Base-by-base conservation (phyloP, 2,888 invertebrate genomes). In the Agrenia bidenticulata region DNA sequence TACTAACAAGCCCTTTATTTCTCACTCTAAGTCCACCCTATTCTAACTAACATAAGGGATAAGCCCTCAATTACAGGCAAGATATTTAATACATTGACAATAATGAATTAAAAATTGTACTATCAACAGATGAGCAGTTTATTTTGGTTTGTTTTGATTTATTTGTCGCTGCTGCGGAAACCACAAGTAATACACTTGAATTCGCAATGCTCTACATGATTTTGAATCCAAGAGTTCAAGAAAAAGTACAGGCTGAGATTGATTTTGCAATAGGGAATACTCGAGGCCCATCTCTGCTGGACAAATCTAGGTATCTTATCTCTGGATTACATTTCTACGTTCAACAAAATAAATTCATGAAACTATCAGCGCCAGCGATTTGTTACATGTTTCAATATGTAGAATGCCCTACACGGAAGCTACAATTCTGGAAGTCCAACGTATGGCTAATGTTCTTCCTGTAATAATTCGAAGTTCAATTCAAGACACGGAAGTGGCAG, bases 131-230 rank as follows among this genome's bases (percentile, higher is more conserved):
- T 21, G 61, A 72, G 41, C 72, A 73, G 37, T 69, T 73, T 64
- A 55, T 70, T 1, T 65, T 67, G 0, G 63, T 70, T 32, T 57
- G 57, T 2, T 21, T 70, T 39, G 73, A 73, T 41, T 39, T 73
- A n/a, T 73, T 73, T 45, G 64, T 64, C 11, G 73, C 72, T 23
- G 73, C 9, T 27, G 24, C 37, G 53, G 77, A 77, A 60, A 77
- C 77, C 15, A 76, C 76, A 2, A 65, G 71, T 1, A 74, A 75
- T 45, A 60, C 71, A 0, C 55, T 77, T 9, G 71, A 74, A 32
- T 77, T 74, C 59, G 73, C 74, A 2, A 61, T 79, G 26, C 56
- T 78, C 37, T 77, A 75, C 39, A 75, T 78, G 72, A 68, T 77
- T 7, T 63, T 73, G 2, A 63, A 77, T 67, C 77, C 77, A 2